Evolutionary conservation across 2,888 invertebrate species (phyloP), one percentile per base, ranked within the genome.

Genomic region (Aproaerema taeniolella): DNA sequence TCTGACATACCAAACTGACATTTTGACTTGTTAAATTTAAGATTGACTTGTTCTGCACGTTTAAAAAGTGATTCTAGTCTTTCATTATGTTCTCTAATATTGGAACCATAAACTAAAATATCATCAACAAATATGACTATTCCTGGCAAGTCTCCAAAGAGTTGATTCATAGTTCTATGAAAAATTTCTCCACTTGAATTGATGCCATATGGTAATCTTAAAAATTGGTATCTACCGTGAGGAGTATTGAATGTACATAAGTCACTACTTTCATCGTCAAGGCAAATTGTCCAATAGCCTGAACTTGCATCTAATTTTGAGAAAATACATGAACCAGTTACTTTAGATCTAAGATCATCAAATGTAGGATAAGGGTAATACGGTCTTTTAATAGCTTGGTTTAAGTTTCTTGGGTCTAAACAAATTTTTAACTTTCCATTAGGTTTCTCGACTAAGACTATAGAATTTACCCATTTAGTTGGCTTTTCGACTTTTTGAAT

Each of bases 161-260:
- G 6, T 17, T 49, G 31, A 2, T 7, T 28, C 39, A 49, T 45
- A 15, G 11, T 15, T 42, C 42, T 42, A 38, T 45, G 42, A 13
- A 50, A 47, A 11, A 49, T 39, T 46, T 52, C 54, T 2, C 39
- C n/a, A 13, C 38, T 34, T 1, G 44, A 43, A 38, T 45, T 48
- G 7, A 54, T 44, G 3, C 52, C 46, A 28, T 37, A 53, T 3
- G 53, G 50, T 13, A 53, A 33, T 14, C 47, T 15, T 26, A 41
- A 26, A 31, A 38, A 48, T 31, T 32, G 39, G 17, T 50, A 50
- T 5, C 50, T 16, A 1, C 46, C 43, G 29, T 31, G 45, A 2
- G 42, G 47, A 25, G 47, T 47, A 10, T 31, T 40, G 26, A 49
- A 49, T 1, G 46, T 50, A 25, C 45, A 46, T 1, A 47, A 20